A percentile compares a stretch with the other conserved stretches of the same genome.
These are phyloP conservation scores for Sarotherodon lohbergeri DNA, from an alignment of 2,113 vertebrate species.

Conservation along the genomic window DNA sequence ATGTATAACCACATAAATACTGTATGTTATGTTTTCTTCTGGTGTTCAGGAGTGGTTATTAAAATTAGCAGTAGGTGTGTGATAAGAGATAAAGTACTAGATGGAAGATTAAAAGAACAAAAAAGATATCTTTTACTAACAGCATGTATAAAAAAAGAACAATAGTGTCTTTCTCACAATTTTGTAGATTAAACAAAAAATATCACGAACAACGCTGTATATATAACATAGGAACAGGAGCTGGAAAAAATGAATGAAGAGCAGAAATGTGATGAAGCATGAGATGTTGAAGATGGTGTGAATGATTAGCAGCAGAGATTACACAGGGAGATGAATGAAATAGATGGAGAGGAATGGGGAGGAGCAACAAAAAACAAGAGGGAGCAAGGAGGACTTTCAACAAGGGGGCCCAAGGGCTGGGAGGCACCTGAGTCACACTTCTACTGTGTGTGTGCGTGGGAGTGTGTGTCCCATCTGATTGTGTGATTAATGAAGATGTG, in stretches of 20 bases:
- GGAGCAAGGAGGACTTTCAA: constrained; percentile 31
- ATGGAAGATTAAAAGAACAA: background rate
- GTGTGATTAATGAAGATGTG: constrained; percentile 89
- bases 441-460: constrained; percentile 13
- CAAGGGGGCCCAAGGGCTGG: constrained; percentile 47
- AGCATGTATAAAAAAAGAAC: background rate
- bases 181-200: background rate
- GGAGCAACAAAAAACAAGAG: constrained; percentile 35
- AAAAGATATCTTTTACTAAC: background rate
- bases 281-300: constrained; percentile 9
- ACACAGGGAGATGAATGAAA: constrained; percentile 13
- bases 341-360: constrained; percentile 11
- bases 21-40: background rate
- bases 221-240: background rate
- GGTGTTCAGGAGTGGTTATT: background rate
- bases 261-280: background rate
- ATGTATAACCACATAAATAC: background rate
- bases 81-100: background rate
- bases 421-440: constrained; percentile 60
- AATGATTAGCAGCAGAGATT: constrained; percentile 31
- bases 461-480: constrained; percentile 48
- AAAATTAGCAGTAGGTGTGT: background rate
- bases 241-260: background rate
- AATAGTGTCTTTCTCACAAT: background rate
- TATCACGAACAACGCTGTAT: background rate